Percentiles rank a stretch among this genome's conserved stretches.
phyloP scores from a whole-genome alignment of 2,113 vertebrate genomes.

The Catharus bicknelli region DNA sequence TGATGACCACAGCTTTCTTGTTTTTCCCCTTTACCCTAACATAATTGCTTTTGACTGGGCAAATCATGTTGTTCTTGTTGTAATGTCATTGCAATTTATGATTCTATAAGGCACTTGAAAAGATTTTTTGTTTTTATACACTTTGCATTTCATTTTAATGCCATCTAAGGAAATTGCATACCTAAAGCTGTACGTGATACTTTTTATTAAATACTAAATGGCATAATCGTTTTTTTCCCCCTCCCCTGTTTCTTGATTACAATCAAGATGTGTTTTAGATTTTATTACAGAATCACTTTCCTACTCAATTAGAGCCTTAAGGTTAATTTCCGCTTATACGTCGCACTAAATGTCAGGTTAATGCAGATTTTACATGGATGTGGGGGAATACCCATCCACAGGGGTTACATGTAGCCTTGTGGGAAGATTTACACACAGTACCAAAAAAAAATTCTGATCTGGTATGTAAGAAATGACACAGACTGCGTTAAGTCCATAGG shows the following conservation, averaged over 20 bases:
- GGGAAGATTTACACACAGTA: background rate
- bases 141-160: constrained; percentile 70
- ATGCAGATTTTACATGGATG: background rate
- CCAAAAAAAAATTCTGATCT: background rate
- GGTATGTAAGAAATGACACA: background rate
- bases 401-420: accelerated
- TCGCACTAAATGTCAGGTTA: constrained; percentile 2
- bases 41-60: constrained; percentile 66
- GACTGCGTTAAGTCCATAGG: background rate
- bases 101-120: constrained; percentile 58
- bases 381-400: background rate
- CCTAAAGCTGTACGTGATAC: constrained; percentile 11
- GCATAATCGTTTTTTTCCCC: background rate
- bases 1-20: constrained; percentile 54
- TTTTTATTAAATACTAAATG: constrained; percentile 56
- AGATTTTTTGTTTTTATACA: constrained; percentile 57
- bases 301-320: constrained; percentile 50
- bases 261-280: constrained; percentile 55
- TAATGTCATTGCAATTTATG: constrained; percentile 68
- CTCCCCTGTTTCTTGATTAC: constrained; percentile 37
- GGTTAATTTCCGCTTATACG: constrained; percentile 23
- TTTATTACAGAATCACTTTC: constrained; percentile 48
- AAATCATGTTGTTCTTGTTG: constrained; percentile 64
- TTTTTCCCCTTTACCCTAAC: constrained; percentile 25
- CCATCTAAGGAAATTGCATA: constrained; percentile 59